Base-by-base conservation (phyloP, 2,797 vertebrate species). In the Strix occidentalis region DNA sequence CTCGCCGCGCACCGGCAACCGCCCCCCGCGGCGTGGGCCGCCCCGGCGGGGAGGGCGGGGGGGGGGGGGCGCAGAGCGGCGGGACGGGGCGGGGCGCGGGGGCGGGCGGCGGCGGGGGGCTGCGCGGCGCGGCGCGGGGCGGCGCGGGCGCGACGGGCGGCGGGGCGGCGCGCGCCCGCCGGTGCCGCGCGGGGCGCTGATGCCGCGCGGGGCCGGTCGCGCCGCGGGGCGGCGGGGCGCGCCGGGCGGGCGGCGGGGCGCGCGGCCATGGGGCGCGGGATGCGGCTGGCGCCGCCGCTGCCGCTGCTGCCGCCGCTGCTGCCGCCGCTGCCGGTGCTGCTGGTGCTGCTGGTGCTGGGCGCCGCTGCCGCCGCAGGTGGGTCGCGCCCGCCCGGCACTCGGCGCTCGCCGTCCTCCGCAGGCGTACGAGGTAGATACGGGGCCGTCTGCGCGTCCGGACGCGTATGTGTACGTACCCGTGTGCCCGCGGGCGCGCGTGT, bases 291-390 rank as follows among this genome's bases (percentile, higher is more conserved):
- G 84, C 84, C 92, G 87, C 96, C 95, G 86, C 84, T 93, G 87
- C 96, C 95, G 96, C 96, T 61, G 70, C 93, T 33, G 95, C 91
- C 19, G 94, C 95, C 25, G 56, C 95, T 85, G 96, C 93, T 24
- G 56, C 95, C 87, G 96, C 92, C 13, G 71, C 51, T 21, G 96
- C 97, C 95, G 87, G 82, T 94, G 87, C 96, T 96, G 96, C 96
- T 78, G 72, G 96, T 41, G 84, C 86, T 94, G 84, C 96, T 96
- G 96, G 96, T 78, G 76, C 41, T 84, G 81, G 87, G 43, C 93
- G 95, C 93, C 26, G 95, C 96, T 41, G 71, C 96, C 16, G 90
- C 74, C 58, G 97, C 98, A 98, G 98, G 98, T 98, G 93, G 96
- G 98, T 96, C 60, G 77, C 41, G 68, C 31, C 79, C n/a, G 79